Conservation (phyloP, 2,113 vertebrate species). For the Hystrix cristata region DNA sequence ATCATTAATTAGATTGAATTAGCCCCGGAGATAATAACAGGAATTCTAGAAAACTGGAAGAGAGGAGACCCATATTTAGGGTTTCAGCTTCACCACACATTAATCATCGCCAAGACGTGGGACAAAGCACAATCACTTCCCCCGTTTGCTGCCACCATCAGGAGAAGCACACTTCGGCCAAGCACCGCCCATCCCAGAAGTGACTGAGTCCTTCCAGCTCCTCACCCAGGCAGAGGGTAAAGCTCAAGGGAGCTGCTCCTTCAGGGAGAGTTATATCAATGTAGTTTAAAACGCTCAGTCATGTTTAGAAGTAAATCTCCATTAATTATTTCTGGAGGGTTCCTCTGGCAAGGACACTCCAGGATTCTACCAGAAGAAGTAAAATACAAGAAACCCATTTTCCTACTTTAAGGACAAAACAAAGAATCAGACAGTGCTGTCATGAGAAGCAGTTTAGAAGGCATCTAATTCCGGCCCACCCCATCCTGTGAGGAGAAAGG, state of each 20-base stretch:
- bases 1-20: background rate
- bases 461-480: background rate
- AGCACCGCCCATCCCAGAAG: background rate
- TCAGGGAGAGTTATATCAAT: background rate
- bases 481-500: background rate
- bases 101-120: background rate
- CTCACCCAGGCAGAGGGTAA: background rate
- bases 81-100: background rate
- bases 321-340: background rate
- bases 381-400: background rate
- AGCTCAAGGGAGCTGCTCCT: background rate
- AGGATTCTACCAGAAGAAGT: background rate
- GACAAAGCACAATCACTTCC: background rate
- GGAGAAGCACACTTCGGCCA: background rate
- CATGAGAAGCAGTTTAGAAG: background rate
- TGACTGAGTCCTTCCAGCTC: background rate
- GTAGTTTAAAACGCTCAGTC: background rate
- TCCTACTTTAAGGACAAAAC: background rate
- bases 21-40: background rate
- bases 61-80: background rate
- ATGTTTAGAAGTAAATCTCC: background rate
- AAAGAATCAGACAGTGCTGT: background rate
- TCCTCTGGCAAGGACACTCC: background rate
- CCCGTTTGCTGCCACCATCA: background rate
- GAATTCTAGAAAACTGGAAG: slow-evolving; percentile 24